A percentile compares a stretch with the other conserved stretches of the same genome.
Evolutionary conservation across 2,888 invertebrate genomes (phyloP).

Genomic region (Phalera bucephala): DNA sequence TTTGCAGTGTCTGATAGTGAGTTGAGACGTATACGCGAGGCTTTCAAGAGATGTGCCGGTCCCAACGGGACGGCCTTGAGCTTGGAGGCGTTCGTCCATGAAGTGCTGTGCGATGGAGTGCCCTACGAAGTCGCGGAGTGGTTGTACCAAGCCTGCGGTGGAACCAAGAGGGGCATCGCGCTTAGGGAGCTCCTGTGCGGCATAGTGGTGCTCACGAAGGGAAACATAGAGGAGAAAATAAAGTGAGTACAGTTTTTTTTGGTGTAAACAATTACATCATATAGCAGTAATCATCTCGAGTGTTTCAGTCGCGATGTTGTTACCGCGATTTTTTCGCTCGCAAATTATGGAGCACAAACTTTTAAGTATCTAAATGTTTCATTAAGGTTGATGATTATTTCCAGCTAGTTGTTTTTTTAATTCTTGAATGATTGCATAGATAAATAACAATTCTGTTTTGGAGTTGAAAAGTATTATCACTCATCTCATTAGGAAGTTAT

Average conservation of each 20-base stretch:
- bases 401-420: too few relatives aligned
- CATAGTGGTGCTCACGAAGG: constrained; percentile 92
- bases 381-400: neutral
- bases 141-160: constrained; percentile 93
- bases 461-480: too few relatives aligned
- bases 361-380: constrained; percentile 3
- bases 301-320: constrained; percentile 9
- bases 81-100: constrained; percentile 90
- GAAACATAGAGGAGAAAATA: constrained; percentile 92
- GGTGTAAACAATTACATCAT: constrained; percentile 41
- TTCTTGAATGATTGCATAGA: too few relatives aligned
- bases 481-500: too few relatives aligned
- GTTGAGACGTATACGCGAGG: constrained; percentile 91
- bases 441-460: too few relatives aligned
- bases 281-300: constrained; percentile 11
- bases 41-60: constrained; percentile 92
- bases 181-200: constrained; percentile 94
- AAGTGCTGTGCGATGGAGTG: constrained; percentile 94
- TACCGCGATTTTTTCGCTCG: constrained; percentile 13
- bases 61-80: constrained; percentile 86
- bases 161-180: constrained; percentile 90
- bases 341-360: constrained; percentile 2
- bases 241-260: constrained; percentile 71
- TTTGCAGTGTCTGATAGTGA: constrained; percentile 92
- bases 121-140: constrained; percentile 92